A percentile compares a stretch with the other conserved stretches of the same genome.
Conservation (phyloP, 1,140 invertebrate genomes). For the Cherax destructor region DNA sequence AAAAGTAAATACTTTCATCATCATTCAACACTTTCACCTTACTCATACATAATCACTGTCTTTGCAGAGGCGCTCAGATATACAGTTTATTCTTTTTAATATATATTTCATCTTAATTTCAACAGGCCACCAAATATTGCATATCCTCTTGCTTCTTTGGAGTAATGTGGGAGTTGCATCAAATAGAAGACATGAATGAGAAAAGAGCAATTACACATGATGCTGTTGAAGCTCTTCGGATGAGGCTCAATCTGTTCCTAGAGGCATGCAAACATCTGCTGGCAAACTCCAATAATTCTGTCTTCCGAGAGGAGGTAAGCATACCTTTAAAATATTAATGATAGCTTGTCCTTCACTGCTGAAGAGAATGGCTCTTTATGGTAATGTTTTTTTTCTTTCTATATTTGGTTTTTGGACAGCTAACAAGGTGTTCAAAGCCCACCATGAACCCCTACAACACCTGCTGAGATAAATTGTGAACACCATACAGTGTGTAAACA, state of each 20-base stretch:
- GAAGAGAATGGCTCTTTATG: neutral
- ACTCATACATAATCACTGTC: no score
- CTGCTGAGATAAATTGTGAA: no score
- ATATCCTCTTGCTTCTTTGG: slow-evolving; percentile 92
- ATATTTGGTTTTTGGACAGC: no score
- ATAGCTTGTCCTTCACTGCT: neutral
- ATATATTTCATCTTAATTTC: slow-evolving; percentile 69
- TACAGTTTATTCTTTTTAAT: no score
- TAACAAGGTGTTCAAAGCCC: no score
- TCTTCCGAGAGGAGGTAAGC: slow-evolving; percentile 79
- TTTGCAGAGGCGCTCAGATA: no score
- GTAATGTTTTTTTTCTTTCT: no score
- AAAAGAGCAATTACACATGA: slow-evolving; percentile 78
- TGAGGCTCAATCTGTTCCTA: slow-evolving; percentile 85
- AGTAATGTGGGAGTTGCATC: slow-evolving; percentile 91
- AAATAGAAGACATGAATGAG: slow-evolving; percentile 85
- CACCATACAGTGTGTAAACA: no score
- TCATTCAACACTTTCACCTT: no score
- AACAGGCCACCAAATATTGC: slow-evolving; percentile 90
- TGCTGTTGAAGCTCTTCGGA: slow-evolving; percentile 78
- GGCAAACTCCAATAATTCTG: slow-evolving; percentile 77
- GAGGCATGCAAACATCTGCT: slow-evolving; percentile 84
- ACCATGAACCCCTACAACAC: no score
- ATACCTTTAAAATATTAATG: neutral
- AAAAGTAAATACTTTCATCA: no score